Evolutionary conservation across 2,888 invertebrate species (phyloP).

Genomic region (Uropetala carovei): DNA sequence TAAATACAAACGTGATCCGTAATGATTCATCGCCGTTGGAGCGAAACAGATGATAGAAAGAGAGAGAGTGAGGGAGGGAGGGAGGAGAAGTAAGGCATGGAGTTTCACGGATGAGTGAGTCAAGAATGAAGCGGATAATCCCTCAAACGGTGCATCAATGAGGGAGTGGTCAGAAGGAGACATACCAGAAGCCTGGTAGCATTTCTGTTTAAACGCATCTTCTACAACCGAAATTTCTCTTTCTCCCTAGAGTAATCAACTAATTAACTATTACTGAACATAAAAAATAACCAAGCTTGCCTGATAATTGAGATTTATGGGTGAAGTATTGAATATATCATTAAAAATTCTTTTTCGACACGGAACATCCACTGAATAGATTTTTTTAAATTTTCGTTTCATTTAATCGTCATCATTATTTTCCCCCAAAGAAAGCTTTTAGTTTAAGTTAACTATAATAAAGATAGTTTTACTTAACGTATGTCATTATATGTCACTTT

Average conservation of each 20-base stretch:
- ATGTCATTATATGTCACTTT: too few species aligned
- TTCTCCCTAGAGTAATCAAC: not conserved
- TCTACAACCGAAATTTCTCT: not conserved
- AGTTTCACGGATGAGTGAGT: constrained; percentile 68
- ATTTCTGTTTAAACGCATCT: not conserved
- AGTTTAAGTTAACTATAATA: too few species aligned
- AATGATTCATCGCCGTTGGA: constrained; percentile 12
- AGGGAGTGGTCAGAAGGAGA: not conserved
- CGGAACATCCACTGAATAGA: too few species aligned
- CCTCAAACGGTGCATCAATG: constrained; percentile 24
- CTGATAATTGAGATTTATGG: too few species aligned
- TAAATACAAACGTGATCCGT: not conserved
- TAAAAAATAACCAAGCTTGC: too few species aligned
- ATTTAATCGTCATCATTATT: too few species aligned
- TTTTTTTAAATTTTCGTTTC: too few species aligned
- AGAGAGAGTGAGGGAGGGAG: constrained; percentile 67
- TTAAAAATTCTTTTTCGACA: too few species aligned
- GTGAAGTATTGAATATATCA: too few species aligned
- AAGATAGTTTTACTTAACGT: too few species aligned
- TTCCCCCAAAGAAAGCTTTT: too few species aligned
- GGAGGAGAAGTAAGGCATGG: constrained; percentile 69
- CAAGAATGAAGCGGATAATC: not conserved
- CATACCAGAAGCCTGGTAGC: not conserved
- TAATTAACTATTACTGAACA: too few species aligned
- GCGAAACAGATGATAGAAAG: constrained; percentile 61